These are phyloP conservation scores for Chrysotoxum bicinctum DNA, from an alignment of 2,888 invertebrate species.

Conservation along the genomic window DNA sequence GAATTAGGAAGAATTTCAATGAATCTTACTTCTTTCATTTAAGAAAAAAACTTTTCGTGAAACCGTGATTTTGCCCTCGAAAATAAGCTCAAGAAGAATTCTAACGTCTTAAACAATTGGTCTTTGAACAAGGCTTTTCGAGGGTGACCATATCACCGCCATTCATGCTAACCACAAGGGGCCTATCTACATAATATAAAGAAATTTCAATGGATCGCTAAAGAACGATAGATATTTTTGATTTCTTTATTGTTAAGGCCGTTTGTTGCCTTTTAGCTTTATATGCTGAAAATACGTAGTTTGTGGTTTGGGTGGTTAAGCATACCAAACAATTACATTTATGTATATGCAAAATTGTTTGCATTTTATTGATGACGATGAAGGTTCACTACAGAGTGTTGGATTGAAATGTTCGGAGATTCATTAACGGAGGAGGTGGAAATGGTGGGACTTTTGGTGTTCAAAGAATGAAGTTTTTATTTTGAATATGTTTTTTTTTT, in stretches of 20 bases:
- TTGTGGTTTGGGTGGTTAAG: slow-evolving; percentile 40
- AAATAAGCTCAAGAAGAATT: not conserved
- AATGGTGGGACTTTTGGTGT: slow-evolving; percentile 38
- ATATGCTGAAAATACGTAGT: not conserved
- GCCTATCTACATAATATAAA: slow-evolving; percentile 7
- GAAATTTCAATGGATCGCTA: slow-evolving; percentile 42
- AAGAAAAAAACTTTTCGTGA: not conserved
- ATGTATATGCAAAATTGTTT: slow-evolving; percentile 38
- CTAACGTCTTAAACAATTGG: slow-evolving; percentile 42
- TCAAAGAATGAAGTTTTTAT: slow-evolving; percentile 44
- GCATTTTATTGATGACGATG: slow-evolving; percentile 57
- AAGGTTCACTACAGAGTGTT: slow-evolving; percentile 46
- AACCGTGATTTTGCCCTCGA: not conserved
- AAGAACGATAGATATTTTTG: slow-evolving; percentile 66
- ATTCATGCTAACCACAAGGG: not conserved
- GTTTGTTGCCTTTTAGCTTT: not conserved
- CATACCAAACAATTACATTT: slow-evolving; percentile 16
- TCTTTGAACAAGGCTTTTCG: slow-evolving; percentile 33
- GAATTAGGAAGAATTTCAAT: too few relatives aligned
- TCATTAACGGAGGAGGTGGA: slow-evolving; percentile 4
- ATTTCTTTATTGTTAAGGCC: slow-evolving; percentile 69
- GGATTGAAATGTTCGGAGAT: not conserved
- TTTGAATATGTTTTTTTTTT: slow-evolving; percentile 30
- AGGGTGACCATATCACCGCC: slow-evolving; percentile 13
- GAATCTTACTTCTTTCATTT: not conserved